Conservation (phyloP, 2,113 vertebrate genomes). For the Bagarius yarrelli region DNA sequence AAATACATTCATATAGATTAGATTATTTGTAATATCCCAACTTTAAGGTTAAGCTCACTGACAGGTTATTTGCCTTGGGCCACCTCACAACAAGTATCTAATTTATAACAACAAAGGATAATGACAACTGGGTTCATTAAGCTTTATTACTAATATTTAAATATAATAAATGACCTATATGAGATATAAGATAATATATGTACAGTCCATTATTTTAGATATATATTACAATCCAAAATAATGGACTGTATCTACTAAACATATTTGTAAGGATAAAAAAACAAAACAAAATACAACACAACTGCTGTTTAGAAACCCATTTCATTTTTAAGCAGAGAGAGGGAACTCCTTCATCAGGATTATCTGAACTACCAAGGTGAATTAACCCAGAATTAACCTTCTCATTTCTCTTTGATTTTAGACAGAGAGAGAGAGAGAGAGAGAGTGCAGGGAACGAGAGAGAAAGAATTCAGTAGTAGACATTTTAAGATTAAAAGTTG, state of each 20-base stretch:
- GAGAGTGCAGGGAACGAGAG: neutral
- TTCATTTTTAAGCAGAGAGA: neutral
- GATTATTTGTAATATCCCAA: neutral
- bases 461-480: neutral
- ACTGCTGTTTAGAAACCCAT: neutral
- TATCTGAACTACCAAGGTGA: neutral
- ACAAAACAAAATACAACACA: neutral
- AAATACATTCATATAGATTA: conserved; percentile 22
- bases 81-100: neutral
- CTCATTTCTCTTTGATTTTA: neutral
- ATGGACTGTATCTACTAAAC: too few species aligned
- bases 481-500: conserved; percentile 25
- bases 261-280: too few species aligned
- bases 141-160: neutral
- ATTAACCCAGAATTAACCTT: conserved; percentile 27
- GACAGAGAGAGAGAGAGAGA: neutral
- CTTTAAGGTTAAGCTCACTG: neutral
- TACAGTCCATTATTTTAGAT: too few species aligned
- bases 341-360: neutral
- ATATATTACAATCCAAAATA: too few species aligned
- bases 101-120: neutral
- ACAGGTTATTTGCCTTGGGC: neutral
- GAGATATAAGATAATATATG: too few species aligned
- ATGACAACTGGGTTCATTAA: neutral
- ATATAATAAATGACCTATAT: too few species aligned